phyloP scores from a whole-genome alignment of 2,113 vertebrate genomes.

The Jacana jacana region DNA sequence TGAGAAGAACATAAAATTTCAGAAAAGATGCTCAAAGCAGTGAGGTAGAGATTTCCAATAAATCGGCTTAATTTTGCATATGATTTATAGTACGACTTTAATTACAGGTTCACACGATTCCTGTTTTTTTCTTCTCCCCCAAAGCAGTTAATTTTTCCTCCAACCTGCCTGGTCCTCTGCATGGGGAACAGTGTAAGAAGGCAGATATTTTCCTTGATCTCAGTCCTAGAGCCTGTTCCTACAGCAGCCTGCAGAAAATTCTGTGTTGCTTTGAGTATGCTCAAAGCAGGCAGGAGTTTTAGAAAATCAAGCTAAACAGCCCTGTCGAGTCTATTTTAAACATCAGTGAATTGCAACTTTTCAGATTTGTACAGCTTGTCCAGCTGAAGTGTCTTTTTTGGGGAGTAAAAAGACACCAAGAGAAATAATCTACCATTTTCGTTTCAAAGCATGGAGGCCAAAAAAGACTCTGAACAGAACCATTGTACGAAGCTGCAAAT shows the following conservation, averaged over 20 bases:
- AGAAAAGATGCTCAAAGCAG: not conserved
- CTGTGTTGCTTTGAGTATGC: not conserved
- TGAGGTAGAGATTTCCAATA: not conserved
- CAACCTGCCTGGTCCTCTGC: not conserved
- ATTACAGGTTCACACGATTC: not conserved
- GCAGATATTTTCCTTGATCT: not conserved
- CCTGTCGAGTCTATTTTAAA: not conserved
- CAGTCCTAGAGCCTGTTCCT: not conserved
- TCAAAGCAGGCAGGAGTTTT: not conserved
- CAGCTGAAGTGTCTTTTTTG: not conserved
- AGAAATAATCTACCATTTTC: not conserved
- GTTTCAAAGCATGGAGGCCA: not conserved
- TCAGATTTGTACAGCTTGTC: not conserved
- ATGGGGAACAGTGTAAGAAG: not conserved
- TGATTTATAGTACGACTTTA: not conserved
- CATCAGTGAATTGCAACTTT: not conserved
- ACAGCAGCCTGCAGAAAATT: not conserved
- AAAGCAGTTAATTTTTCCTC: not conserved
- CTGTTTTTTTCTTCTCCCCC: not conserved
- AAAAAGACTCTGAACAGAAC: not conserved
- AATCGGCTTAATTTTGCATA: not conserved
- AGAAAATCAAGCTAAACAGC: not conserved
- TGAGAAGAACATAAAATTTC: not conserved
- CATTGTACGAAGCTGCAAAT: not conserved
- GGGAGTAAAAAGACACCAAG: not conserved